Evolutionary conservation across 2,888 invertebrate genomes (phyloP).

Genomic region (Noctua janthina): DNA sequence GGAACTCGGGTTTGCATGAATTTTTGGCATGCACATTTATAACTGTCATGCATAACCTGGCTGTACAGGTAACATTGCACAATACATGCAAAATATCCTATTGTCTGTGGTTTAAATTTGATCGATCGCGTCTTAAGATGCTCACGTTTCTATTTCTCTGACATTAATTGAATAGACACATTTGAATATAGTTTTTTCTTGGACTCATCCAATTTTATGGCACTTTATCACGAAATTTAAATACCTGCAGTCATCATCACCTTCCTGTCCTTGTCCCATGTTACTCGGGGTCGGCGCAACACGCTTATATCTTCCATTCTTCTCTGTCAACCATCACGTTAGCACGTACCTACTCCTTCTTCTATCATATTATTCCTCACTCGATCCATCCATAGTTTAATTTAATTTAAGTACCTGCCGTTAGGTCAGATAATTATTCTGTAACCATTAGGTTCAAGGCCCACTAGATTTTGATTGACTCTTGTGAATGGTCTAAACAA

Average conservation of each 20-base stretch:
- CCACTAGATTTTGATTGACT: background rate
- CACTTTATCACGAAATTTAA: background rate
- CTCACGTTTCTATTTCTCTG: background rate
- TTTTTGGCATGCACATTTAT: background rate
- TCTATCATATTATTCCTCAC: no score
- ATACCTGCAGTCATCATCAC: background rate
- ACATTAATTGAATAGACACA: no score
- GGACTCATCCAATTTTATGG: background rate
- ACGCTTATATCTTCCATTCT: no score
- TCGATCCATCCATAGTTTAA: no score
- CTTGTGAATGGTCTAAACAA: background rate
- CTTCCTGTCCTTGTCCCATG: no score
- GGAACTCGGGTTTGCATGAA: background rate
- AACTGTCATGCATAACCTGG: background rate
- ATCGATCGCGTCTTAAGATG: background rate
- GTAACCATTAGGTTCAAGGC: background rate
- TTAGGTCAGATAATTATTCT: background rate
- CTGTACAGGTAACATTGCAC: background rate
- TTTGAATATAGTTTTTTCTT: no score
- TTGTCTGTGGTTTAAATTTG: background rate
- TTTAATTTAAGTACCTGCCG: background rate
- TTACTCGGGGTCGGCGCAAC: no score
- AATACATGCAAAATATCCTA: background rate
- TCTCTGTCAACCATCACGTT: no score
- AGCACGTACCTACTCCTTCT: no score